Evolutionary conservation across 2,888 invertebrate genomes (phyloP), one percentile per base, ranked within the genome.

Genomic region (Papilio elwesi): DNA sequence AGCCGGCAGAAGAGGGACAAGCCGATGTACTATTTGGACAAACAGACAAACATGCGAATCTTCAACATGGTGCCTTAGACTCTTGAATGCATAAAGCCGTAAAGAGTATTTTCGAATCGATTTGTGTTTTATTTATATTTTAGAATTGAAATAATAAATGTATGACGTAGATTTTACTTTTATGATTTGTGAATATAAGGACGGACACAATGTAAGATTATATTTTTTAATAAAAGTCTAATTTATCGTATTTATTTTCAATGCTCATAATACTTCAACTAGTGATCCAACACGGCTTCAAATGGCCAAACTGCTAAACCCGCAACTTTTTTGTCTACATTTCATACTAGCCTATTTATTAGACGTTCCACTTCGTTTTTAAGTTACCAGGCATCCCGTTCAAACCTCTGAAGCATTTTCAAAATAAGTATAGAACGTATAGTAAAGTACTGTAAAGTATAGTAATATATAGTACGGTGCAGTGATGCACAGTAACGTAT

Each of bases 21-120:
- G 43, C 84, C 86, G 0, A 15, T 73, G 0, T 90, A 82, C 76
- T 75, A 76, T 7, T 62, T 90, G 38, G 87, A 91, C 78, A 83
- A 82, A 70, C 76, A 78, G 0, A 87, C 84, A 0, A 88, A 88
- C 13, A 91, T 91, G 91, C 81, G 91, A 75, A 75, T 87, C 7
- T 91, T 90, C 75, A 79, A 87, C 43, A 72, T 74, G 0, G 12
- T 65, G n/a, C 15, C 69, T 4, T 68, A 68, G 12, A 43, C 43
- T 9, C 43, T 43, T 43, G 43, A 43, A 43, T 43, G 9, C 9
- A 9, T 43, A 9, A 9, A 9, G 2, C 43, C 6, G 8, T 5
- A 9, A 43, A 43, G 0, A 43, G 2, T 43, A 43, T 6, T 43
- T 43, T 43, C 9, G 9, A 5, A 43, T 9, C 6, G 43, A 43